Percentiles rank a stretch among this genome's conserved stretches.
phyloP scores from a whole-genome alignment of 2,797 vertebrate species.

The Pipistrellus kuhlii region DNA sequence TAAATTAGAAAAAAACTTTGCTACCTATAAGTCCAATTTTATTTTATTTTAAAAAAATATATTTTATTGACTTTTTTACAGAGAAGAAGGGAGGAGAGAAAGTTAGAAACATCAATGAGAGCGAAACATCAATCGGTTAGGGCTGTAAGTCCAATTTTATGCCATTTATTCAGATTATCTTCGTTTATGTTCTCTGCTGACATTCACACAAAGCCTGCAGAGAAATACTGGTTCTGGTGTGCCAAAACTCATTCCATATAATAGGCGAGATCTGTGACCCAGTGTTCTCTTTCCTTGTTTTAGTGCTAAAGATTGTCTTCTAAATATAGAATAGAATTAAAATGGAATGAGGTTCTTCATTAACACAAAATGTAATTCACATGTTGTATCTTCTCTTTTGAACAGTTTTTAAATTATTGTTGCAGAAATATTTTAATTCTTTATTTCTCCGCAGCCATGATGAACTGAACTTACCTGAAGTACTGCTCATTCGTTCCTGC shows the following conservation, averaged over 20 bases:
- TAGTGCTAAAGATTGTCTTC: not conserved
- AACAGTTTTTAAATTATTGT: constrained; percentile 37
- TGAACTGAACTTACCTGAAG: constrained; percentile 45
- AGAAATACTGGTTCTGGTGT: not conserved
- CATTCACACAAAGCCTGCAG: not conserved
- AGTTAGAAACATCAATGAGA: too few relatives aligned
- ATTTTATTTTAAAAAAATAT: not conserved
- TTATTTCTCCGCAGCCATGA: constrained; percentile 10
- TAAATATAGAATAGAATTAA: constrained; percentile 46
- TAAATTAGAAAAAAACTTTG: not conserved
- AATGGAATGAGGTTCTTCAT: constrained; percentile 27
- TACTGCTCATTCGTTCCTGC: not conserved
- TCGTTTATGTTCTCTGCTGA: not conserved
- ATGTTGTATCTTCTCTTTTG: not conserved
- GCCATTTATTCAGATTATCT: constrained; percentile 21
- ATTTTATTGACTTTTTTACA: too few relatives aligned
- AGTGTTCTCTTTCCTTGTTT: constrained; percentile 38
- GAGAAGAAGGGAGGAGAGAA: too few relatives aligned
- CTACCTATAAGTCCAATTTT: constrained; percentile 13
- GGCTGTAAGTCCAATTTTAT: constrained; percentile 8
- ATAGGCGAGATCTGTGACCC: not conserved
- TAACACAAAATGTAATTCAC: not conserved
- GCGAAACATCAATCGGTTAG: too few relatives aligned
- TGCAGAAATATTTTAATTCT: constrained; percentile 57
- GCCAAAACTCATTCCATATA: not conserved